Evolutionary conservation across 2,797 vertebrate species (phyloP).

Genomic region (Poeciliopsis infans): DNA sequence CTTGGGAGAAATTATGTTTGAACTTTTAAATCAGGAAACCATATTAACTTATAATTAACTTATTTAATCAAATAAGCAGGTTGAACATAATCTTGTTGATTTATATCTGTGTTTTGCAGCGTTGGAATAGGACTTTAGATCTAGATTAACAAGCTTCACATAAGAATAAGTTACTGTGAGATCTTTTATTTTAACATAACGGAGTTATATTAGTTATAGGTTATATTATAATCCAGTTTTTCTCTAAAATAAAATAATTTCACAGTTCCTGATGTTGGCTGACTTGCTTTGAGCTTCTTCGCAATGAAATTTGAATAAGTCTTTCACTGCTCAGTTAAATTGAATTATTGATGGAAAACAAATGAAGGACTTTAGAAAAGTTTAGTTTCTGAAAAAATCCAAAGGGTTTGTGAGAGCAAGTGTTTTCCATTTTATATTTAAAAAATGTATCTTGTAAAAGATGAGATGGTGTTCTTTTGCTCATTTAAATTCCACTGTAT

Average conservation of each 20-base stretch:
- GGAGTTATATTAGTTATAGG: not conserved
- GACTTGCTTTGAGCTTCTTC: not conserved
- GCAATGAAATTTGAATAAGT: not conserved
- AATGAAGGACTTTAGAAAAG: slow-evolving; percentile 5
- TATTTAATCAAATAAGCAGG: too few species aligned
- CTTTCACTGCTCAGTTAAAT: not conserved
- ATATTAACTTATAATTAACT: too few species aligned
- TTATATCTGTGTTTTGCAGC: too few species aligned
- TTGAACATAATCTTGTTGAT: not conserved
- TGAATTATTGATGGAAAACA: slow-evolving; percentile 2
- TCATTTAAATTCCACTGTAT: slow-evolving; percentile 37
- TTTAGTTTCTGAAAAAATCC: slow-evolving; percentile 17
- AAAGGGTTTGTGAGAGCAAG: slow-evolving; percentile 18
- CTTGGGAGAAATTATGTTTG: too few species aligned
- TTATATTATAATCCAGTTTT: not conserved
- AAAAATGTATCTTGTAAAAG: slow-evolving; percentile 31
- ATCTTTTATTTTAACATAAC: not conserved
- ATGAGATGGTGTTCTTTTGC: slow-evolving; percentile 28
- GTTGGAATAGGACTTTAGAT: too few species aligned
- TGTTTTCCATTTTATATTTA: slow-evolving; percentile 26
- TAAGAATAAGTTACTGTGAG: not conserved
- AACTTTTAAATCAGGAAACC: too few species aligned
- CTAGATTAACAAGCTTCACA: too few species aligned
- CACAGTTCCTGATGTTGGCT: not conserved
- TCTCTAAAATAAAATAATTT: not conserved